phyloP scores from a whole-genome alignment of 2,888 invertebrate species.

The Heteropelma amictum region DNA sequence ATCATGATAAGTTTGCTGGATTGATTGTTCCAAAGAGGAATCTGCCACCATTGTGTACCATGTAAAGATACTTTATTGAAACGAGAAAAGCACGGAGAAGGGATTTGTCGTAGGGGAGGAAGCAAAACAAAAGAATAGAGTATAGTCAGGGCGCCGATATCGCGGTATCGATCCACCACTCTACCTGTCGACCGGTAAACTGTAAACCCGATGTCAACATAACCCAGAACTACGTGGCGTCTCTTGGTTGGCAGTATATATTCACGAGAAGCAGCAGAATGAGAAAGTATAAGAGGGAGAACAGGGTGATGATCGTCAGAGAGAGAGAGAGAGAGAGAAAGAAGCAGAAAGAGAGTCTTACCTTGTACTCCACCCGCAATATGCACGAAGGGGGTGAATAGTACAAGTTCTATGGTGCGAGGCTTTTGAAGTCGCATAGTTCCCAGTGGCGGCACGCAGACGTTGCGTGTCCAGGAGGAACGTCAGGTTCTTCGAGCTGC shows the following conservation, averaged over 20 bases:
- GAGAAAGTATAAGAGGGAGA: constrained; percentile 11
- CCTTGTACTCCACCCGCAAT: background rate
- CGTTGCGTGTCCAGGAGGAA: constrained; percentile 71
- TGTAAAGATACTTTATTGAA: background rate
- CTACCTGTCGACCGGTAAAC: constrained; percentile 61
- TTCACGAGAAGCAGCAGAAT: constrained; percentile 55
- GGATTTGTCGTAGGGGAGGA: constrained; percentile 17
- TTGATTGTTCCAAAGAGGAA: background rate
- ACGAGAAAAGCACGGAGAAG: background rate
- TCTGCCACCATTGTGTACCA: background rate
- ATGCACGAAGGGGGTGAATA: constrained; percentile 24
- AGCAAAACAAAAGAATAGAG: constrained; percentile 37
- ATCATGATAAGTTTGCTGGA: no score
- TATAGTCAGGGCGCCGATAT: constrained; percentile 54
- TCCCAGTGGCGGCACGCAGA: constrained; percentile 71
- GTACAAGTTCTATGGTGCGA: constrained; percentile 36
- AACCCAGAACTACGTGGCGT: constrained; percentile 64
- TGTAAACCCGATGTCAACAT: constrained; percentile 65
- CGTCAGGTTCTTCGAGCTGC: constrained; percentile 45
- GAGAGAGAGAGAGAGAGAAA: constrained; percentile 31
- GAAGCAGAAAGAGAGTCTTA: background rate
- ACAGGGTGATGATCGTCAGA: constrained; percentile 34
- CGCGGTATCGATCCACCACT: constrained; percentile 64
- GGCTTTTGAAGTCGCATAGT: constrained; percentile 74
- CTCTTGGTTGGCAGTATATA: constrained; percentile 60